phyloP scores from a whole-genome alignment of 2,113 vertebrate genomes.

The Recurvirostra avosetta region DNA sequence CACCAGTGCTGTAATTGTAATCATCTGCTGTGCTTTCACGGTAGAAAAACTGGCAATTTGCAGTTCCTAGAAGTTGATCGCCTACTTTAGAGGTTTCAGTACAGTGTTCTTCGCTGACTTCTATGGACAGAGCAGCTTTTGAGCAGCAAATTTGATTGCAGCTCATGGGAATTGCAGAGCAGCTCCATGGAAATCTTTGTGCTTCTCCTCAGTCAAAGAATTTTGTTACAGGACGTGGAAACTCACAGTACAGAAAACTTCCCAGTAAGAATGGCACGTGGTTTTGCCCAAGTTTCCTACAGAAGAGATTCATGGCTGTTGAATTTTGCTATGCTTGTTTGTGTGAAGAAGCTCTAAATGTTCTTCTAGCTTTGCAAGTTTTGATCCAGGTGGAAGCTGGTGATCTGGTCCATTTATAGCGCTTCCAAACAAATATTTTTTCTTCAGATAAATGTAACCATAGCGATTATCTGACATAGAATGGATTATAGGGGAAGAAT shows the following conservation, averaged over 20 bases:
- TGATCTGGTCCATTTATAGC: background rate
- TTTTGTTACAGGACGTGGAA: background rate
- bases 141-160: background rate
- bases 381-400: conserved; percentile 9
- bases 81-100: background rate
- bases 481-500: conserved; percentile 4
- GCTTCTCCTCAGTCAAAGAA: background rate
- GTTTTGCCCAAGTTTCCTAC: background rate
- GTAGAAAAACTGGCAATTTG: background rate
- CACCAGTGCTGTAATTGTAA: background rate
- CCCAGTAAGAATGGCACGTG: background rate
- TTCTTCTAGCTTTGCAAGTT: background rate
- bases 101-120: background rate
- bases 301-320: background rate
- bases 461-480: conserved; percentile 18
- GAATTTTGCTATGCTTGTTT: background rate
- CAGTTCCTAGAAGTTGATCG: background rate
- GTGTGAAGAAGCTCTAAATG: background rate
- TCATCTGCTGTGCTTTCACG: background rate
- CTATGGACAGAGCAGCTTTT: background rate
- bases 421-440: background rate
- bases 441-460: background rate
- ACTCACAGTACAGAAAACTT: background rate
- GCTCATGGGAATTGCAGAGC: too few relatives aligned
- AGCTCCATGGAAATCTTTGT: background rate